Base-by-base conservation (phyloP, 2,888 invertebrate genomes). In the Melitaea athalia region DNA sequence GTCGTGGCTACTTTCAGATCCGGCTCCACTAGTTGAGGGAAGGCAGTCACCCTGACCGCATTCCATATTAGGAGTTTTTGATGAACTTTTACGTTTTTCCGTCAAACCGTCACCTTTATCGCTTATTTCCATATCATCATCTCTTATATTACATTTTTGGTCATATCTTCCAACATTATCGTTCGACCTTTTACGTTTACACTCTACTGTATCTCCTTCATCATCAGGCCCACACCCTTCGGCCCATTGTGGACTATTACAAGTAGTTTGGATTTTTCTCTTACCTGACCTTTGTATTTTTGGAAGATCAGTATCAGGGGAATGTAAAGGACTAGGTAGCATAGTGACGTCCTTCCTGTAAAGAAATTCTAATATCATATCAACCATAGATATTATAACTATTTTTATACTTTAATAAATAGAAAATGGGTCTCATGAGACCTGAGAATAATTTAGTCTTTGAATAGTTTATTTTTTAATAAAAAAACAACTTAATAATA, bases 31-130 rank as follows among this genome's bases (percentile, higher is more conserved):
- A 0, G 92, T 93, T 2, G 93, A 92, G 0, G 93, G 92, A 15
- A 88, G 70, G 74, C 92, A 91, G 70, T 93, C 93, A 0, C 93
- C 93, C 80, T 93, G 91, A 1, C 93, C 92, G 10, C 87, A 74
- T 79, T 92, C 91, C 59, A 77, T 75, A 64, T 89, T 91, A 11
- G 89, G 87, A 67, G 92, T 92, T n/a, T 86, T 80, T 6, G 79
- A 79, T 59, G 84, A 73, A 79, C 82, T 85, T 73, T 86, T 89
- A 33, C 83, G 80, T 59, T 77, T 80, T 45, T 77, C 76, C 11
- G 79, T 67, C 7, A 76, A 52, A 6, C 87, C 84, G 79, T 92
- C 92, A 68, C 92, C 92, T 75, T 85, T 85, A 71, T 81, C 83
- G 72, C 78, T 81, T 38, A 88, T 75, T 67, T 85, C 85, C 45